Base-by-base conservation (phyloP, 2,888 invertebrate genomes). In the Euplexia lucipara region DNA sequence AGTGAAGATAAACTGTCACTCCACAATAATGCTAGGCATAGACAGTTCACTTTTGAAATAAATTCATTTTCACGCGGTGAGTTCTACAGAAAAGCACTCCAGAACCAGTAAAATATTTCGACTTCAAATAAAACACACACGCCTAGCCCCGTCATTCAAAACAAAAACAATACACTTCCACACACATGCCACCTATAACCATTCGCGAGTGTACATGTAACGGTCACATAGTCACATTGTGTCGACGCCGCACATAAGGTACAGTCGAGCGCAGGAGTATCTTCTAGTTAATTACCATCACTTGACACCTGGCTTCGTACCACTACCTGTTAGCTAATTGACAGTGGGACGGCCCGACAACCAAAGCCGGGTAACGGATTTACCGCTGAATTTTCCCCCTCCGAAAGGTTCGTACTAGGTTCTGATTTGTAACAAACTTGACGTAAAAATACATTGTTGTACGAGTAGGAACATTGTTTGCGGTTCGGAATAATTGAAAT, bases 321-420 rank as follows among this genome's bases (percentile, higher is more conserved):
- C 65, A 83, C 86, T 89, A 90, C 89, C 91, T 90, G 91, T 88
- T 91, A 87, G 88, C 90, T 93, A 93, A 93, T 93, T 93, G 93
- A 92, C 92, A 90, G 83, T 79, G 83, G 87, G 87, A 92, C 88
- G 86, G 86, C 82, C 84, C 86, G 90, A 87, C 91, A 90, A 83
- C 87, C 88, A 83, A 87, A 87, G 86, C 87, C 79, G 70, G 75
- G 74, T 81, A 78, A 81, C 83, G 83, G 91, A 90, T 91, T 91
- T 90, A 88, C 87, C 84, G 83, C 78, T 73, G 75, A 83, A 84
- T 88, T 89, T 86, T 83, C 86, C 83, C 63, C 66, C 45, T 78
- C 61, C 65, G 58, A 73, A n/a, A 71, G 68, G 34, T 67, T 16
- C 22, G 22, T 22, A 57, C 22, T 18, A 37, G 44, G 22, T 10